Evolutionary conservation across 2,113 vertebrate genomes (phyloP).

Genomic region (Campylomormyrus numenius): DNA sequence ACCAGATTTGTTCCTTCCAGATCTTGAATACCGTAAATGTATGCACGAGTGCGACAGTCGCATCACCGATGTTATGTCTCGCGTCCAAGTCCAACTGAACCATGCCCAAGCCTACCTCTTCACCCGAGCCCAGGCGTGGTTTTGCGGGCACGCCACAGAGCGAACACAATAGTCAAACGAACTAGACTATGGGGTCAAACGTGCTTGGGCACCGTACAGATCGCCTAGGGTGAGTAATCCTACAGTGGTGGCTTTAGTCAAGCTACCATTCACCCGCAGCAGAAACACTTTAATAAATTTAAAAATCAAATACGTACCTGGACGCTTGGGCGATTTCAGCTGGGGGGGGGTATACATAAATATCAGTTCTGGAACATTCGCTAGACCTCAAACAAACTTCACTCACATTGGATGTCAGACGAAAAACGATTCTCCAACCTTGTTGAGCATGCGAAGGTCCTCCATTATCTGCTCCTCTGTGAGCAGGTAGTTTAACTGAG

Average conservation of each 20-base stretch:
- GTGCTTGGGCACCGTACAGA: background rate
- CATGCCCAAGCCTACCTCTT: background rate
- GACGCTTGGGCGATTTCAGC: conserved; percentile 96
- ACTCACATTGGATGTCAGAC: background rate
- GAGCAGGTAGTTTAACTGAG: conserved; percentile 94
- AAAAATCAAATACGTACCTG: conserved; percentile 67
- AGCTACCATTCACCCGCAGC: background rate
- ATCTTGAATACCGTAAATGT: background rate
- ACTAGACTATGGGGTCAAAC: background rate
- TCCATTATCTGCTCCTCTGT: conserved; percentile 98
- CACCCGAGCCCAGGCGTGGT: background rate
- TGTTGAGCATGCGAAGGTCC: conserved; percentile 89
- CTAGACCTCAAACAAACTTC: background rate
- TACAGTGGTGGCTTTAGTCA: background rate
- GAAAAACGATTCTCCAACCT: conserved; percentile 47
- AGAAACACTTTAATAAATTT: background rate
- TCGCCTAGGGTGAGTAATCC: background rate
- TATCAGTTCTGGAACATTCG: background rate
- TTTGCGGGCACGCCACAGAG: background rate
- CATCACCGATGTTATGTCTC: background rate
- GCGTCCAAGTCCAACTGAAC: background rate
- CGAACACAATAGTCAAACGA: background rate
- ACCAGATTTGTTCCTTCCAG: background rate
- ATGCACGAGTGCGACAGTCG: background rate
- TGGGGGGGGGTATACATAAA: conserved; percentile 46